A percentile compares a stretch with the other conserved stretches of the same genome.
These are phyloP conservation scores for Sturmia bella DNA, from an alignment of 2,888 invertebrate genomes.

Conservation along the genomic window DNA sequence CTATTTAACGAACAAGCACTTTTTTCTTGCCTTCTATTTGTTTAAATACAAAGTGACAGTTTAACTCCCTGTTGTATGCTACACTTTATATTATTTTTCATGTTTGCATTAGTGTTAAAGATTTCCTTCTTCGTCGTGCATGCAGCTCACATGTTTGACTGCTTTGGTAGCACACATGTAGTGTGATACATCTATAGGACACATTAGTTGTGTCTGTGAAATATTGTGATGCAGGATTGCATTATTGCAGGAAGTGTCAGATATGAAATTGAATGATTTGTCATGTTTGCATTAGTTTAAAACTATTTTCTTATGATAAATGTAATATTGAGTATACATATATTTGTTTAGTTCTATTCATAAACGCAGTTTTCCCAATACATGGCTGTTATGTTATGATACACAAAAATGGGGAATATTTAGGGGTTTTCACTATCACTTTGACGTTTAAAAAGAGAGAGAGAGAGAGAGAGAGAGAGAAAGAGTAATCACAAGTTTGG, in stretches of 20 bases:
- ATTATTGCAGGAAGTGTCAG: conserved; percentile 38
- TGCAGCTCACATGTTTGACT: conserved; percentile 4
- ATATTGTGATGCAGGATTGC: conserved; percentile 6
- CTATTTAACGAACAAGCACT: not conserved
- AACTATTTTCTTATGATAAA: conserved; percentile 51
- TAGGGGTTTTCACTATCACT: too few relatives aligned
- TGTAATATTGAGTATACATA: conserved; percentile 29
- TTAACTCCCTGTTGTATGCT: conserved; percentile 54
- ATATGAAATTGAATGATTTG: conserved; percentile 54
- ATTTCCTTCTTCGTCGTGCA: conserved; percentile 19
- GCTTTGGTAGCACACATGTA: too few relatives aligned
- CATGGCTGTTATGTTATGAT: not conserved
- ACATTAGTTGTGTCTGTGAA: conserved; percentile 27
- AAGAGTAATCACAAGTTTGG: too few relatives aligned
- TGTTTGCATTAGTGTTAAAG: conserved; percentile 55
- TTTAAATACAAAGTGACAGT: conserved; percentile 45
- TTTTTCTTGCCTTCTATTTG: conserved; percentile 7
- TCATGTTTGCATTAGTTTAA: conserved; percentile 63
- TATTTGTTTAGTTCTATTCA: conserved; percentile 20
- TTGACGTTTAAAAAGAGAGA: too few relatives aligned
- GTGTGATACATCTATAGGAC: conserved; percentile 17
- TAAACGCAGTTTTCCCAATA: not conserved
- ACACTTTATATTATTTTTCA: conserved; percentile 49
- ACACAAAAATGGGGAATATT: not conserved
- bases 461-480: too few relatives aligned